A percentile compares a stretch with the other conserved stretches of the same genome.
Evolutionary conservation across 1,140 invertebrate genomes (phyloP).

Genomic region (Eriocheir sinensis): DNA sequence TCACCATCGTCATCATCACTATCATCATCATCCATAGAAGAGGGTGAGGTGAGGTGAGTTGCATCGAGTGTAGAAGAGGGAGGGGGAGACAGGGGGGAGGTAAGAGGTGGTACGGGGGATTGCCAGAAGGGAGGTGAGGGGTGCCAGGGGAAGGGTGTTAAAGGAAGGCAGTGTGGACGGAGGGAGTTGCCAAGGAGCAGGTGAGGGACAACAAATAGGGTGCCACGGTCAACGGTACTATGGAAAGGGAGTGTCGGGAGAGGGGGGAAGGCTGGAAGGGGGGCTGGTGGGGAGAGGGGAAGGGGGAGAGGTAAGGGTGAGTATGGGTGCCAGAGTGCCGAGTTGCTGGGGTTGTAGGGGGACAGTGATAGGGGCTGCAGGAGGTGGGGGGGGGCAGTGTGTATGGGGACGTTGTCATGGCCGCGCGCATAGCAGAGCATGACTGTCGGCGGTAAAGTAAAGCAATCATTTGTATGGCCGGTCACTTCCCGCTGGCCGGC

Average conservation of each 20-base stretch:
- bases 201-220: neutral
- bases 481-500: too few relatives aligned
- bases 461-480: neutral
- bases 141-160: neutral
- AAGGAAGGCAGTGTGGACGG: neutral
- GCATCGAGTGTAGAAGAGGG: neutral
- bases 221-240: neutral
- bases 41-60: too few relatives aligned
- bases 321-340: neutral
- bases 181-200: neutral
- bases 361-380: neutral
- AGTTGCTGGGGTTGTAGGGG: neutral
- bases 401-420: conserved; percentile 10
- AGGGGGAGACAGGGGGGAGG: neutral
- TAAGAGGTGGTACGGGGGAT: neutral
- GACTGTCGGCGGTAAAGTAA: neutral
- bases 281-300: neutral
- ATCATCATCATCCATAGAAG: too few relatives aligned
- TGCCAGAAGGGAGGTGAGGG: neutral
- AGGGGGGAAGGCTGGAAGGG: neutral
- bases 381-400: neutral
- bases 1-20: neutral
- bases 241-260: neutral
- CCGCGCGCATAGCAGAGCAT: neutral
- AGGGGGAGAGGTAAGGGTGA: neutral